Evolutionary conservation across 2,113 vertebrate genomes (phyloP).

Genomic region (Thamnaconus septentrionalis): DNA sequence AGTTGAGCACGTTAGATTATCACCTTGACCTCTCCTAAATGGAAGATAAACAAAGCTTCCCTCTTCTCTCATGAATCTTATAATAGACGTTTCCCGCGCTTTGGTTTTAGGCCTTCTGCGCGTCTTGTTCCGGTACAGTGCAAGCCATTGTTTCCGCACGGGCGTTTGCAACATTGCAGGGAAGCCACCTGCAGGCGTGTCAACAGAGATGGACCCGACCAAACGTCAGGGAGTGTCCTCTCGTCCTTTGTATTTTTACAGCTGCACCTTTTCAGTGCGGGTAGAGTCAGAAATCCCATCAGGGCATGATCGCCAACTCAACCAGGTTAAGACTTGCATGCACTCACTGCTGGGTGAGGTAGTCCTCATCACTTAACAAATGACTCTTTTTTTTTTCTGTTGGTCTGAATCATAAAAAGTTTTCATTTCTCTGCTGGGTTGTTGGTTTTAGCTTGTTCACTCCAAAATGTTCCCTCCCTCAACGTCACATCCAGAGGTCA

Average conservation of each 20-base stretch:
- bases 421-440: neutral
- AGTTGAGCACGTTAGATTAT: too few species aligned
- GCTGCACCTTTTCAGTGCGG: conserved; percentile 10
- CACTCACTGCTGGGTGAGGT: conserved; percentile 10
- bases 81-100: too few species aligned
- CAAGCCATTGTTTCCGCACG: too few species aligned
- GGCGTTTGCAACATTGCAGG: neutral
- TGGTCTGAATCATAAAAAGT: conserved; percentile 7
- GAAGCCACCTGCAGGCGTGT: conserved; percentile 11
- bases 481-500: too few species aligned
- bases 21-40: too few species aligned
- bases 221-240: conserved; percentile 34
- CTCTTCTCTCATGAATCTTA: too few species aligned
- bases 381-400: neutral
- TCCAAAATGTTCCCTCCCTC: too few species aligned
- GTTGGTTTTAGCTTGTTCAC: too few species aligned
- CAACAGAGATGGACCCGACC: neutral
- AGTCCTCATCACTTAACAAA: neutral
- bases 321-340: conserved; percentile 4
- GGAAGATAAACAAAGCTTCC: too few species aligned
- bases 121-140: too few species aligned
- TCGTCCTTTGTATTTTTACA: conserved; percentile 1
- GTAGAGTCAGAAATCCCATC: neutral
- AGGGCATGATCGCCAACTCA: conserved; percentile 20
- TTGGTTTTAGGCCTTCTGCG: too few species aligned